Conservation (phyloP, 1,140 invertebrate species). For the Trichoplusia ni region DNA sequence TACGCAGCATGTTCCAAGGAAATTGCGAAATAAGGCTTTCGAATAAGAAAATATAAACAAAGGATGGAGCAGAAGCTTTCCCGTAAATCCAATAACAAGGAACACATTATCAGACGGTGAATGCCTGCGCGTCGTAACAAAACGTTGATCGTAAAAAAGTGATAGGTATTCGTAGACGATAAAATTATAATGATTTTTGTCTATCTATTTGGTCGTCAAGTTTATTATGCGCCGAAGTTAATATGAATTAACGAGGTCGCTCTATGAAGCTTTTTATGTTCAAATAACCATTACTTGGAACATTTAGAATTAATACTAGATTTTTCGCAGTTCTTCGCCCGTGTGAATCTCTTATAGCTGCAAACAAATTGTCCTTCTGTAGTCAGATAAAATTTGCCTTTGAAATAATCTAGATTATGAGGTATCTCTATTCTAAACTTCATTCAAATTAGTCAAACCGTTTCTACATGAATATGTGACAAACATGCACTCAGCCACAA, state of each 20-base stretch:
- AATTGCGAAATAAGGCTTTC: constrained; percentile 16
- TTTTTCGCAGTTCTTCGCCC: no score
- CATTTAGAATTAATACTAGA: constrained; percentile 11
- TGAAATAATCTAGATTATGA: no score
- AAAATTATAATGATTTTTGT: constrained; percentile 22
- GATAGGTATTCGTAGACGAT: constrained; percentile 16
- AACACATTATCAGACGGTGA: constrained; percentile 13
- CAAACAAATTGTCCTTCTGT: no score
- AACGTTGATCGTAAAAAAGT: constrained; percentile 12
- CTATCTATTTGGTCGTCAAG: constrained; percentile 15
- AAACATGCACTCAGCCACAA: no score
- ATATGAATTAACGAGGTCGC: constrained; percentile 14
- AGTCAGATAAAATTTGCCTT: no score
- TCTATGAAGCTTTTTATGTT: constrained; percentile 17
- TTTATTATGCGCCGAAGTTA: constrained; percentile 14
- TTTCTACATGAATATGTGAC: no score
- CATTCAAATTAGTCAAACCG: no score
- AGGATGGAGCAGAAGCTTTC: constrained; percentile 4
- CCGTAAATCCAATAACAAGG: constrained; percentile 23
- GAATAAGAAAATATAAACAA: constrained; percentile 23
- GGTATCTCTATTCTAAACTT: no score
- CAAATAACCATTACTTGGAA: neutral
- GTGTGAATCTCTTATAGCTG: no score
- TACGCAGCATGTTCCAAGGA: neutral
- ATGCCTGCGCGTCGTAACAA: neutral